Conservation (phyloP, 2,113 vertebrate genomes). For the Tylochromis polylepis region DNA sequence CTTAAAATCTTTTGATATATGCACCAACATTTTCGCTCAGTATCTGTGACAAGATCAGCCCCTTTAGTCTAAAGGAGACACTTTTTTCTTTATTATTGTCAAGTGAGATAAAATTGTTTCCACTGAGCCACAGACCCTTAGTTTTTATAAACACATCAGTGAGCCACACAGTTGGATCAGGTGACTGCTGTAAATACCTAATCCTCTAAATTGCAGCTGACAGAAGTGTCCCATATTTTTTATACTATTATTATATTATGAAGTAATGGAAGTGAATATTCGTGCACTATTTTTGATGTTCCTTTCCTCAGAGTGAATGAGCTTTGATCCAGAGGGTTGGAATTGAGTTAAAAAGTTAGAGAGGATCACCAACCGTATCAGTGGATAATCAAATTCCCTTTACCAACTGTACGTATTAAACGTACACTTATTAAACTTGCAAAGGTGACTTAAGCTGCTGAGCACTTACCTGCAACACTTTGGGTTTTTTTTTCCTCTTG, state of each 20-base stretch:
- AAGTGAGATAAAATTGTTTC: not conserved
- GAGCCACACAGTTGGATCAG: not conserved
- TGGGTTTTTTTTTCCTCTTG: not conserved
- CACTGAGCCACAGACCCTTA: not conserved
- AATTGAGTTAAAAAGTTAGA: not conserved
- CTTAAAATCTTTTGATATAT: not conserved
- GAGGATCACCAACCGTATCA: not conserved
- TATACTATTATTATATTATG: not conserved
- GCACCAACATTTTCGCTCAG: not conserved
- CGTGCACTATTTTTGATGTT: not conserved
- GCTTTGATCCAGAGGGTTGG: not conserved
- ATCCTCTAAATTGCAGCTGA: not conserved
- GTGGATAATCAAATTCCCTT: not conserved
- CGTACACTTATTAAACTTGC: not conserved
- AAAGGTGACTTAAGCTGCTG: not conserved
- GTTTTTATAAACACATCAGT: not conserved
- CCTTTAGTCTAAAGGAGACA: not conserved
- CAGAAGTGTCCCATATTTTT: not conserved
- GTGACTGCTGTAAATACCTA: not conserved
- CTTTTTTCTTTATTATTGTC: not conserved
- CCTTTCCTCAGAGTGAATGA: not conserved
- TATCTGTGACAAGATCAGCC: not conserved
- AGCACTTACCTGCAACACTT: not conserved
- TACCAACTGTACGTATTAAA: not conserved
- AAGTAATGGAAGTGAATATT: not conserved